phyloP scores from a whole-genome alignment of 2,888 invertebrate genomes.

The Anoplius nigerrimus region DNA sequence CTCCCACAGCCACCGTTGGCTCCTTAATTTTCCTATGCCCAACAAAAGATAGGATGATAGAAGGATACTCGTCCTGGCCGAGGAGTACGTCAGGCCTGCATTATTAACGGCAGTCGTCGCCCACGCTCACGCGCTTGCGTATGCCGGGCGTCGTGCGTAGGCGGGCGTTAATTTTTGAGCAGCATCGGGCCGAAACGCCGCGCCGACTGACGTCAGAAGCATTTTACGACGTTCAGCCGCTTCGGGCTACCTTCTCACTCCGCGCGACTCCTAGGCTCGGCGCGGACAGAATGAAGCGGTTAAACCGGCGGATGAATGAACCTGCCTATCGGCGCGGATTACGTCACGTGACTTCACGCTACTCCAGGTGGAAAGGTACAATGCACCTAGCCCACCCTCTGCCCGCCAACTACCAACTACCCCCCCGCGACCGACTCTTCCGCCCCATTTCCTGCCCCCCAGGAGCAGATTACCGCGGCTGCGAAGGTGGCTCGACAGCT shows the following conservation, averaged over 20 bases:
- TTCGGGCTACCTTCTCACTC: too few species aligned
- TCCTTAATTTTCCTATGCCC: too few species aligned
- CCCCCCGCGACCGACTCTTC: too few species aligned
- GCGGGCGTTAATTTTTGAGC: background rate
- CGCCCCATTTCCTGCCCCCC: too few species aligned
- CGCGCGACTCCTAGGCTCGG: conserved; percentile 10
- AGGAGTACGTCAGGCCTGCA: too few species aligned
- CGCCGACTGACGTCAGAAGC: conserved; percentile 3
- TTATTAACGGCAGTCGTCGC: too few species aligned
- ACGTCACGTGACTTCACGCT: background rate
- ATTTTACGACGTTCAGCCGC: conserved; percentile 1
- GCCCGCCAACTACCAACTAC: too few species aligned
- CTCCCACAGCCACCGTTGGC: too few species aligned
- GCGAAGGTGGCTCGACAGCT: too few species aligned
- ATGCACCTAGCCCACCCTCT: background rate
- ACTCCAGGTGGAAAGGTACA: conserved; percentile 6
- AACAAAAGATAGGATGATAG: too few species aligned
- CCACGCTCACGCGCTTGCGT: background rate
- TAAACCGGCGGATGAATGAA: conserved; percentile 31
- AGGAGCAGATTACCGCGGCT: too few species aligned
- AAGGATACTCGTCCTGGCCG: too few species aligned
- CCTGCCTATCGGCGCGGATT: conserved; percentile 6
- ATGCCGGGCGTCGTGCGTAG: background rate
- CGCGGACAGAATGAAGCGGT: conserved; percentile 7
- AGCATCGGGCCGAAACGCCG: background rate